A percentile compares a stretch with the other conserved stretches of the same genome.
These are phyloP conservation scores for Hartigia nigra DNA, from an alignment of 2,888 invertebrate species.

Conservation along the genomic window DNA sequence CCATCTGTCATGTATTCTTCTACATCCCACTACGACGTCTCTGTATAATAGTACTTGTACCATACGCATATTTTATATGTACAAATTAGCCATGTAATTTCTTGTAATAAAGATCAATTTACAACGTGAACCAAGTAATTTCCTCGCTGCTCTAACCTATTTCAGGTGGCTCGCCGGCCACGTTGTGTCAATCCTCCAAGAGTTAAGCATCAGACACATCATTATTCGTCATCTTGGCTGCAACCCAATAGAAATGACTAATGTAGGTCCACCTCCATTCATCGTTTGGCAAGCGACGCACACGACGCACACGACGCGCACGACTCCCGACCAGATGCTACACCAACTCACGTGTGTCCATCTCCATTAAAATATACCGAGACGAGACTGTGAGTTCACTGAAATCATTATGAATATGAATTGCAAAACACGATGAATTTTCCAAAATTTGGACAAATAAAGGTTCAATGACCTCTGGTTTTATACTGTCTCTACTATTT, in stretches of 20 bases:
- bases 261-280: slow-evolving; percentile 48
- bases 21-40: slow-evolving; percentile 52
- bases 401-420: not conserved
- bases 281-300: slow-evolving; percentile 28
- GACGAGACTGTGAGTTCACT: not conserved
- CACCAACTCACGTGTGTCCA: not conserved
- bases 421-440: not conserved
- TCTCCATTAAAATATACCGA: not conserved
- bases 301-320: not conserved
- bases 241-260: slow-evolving; percentile 32
- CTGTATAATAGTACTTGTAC: slow-evolving; percentile 64
- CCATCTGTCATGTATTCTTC: slow-evolving; percentile 31
- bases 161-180: not conserved
- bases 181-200: not conserved
- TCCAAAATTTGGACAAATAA: not conserved
- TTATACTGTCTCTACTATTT: not conserved
- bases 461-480: not conserved
- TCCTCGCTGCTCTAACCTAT: not conserved
- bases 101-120: slow-evolving; percentile 65
- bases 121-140: slow-evolving; percentile 44
- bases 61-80: slow-evolving; percentile 66
- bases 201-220: not conserved
- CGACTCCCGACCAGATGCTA: not conserved
- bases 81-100: slow-evolving; percentile 65
- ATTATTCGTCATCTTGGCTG: slow-evolving; percentile 10